Base-by-base conservation (phyloP, 2,113 vertebrate genomes). In the Megalops atlanticus region DNA sequence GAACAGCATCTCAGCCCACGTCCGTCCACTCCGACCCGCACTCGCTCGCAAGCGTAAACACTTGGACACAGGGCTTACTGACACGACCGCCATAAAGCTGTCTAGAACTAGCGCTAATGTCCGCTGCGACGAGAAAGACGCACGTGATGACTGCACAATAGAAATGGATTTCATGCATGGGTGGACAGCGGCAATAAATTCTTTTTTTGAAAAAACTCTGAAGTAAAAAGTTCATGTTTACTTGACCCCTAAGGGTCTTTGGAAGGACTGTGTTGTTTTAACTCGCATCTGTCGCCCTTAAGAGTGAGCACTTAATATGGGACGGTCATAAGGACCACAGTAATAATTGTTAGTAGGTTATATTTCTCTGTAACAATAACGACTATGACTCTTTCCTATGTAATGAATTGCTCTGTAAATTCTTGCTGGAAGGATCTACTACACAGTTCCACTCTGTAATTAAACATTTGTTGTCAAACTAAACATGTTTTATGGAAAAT, bases 241-340 rank as follows among this genome's bases (percentile, higher is more conserved):
- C 70, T 73, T 74, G 35, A 74, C 79, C 76, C 72, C 47, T 52
- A 54, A 35, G 18, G 47, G 43, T 72, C 72, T 52, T 74, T n/a
- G 12, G 43, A 24, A 80, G 31, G 45, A 74, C 35, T 31, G 39
- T 43, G 16, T 27, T 80, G 43, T 73, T 80, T 80, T 39, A 52
- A 74, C 36, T 4, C 35, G 24, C 15, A 73, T 69, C 70, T 40
- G 33, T 72, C 12, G 3, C 21, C 21, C 11, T 14, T 45, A 73
- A 38, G 78, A 74, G 43, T 36, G 33, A 45, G n/a, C 8, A 41
- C 18, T 68, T 79, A n/a, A 38, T 54, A 45, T 54, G 74, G 74
- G 45, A 80, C 11, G 70, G 69, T 79, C 58, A 70, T 79, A 2
- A 10, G 27, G 77, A 71, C 77, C 73, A 54, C 24, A 40, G 45